Evolutionary conservation across 2,888 invertebrate species (phyloP).

Genomic region (Argyresthia goedartella): DNA sequence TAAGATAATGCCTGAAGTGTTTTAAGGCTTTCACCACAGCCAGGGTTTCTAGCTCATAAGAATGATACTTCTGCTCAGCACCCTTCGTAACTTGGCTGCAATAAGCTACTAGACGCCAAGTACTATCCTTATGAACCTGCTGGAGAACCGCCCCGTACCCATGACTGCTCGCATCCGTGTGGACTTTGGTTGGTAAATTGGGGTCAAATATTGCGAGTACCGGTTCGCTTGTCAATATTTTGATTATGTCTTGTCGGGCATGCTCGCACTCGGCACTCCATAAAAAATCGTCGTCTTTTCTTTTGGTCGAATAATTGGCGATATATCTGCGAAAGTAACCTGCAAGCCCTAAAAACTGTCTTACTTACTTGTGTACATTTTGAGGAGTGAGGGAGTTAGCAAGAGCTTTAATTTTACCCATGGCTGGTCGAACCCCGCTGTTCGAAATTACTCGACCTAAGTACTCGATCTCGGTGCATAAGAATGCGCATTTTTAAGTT

Average conservation of each 20-base stretch:
- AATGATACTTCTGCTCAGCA: conserved; percentile 1
- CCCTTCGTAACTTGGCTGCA: neutral
- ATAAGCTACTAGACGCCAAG: neutral
- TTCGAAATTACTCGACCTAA: conserved; percentile 8
- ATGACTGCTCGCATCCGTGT: conserved; percentile 8
- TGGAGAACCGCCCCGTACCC: neutral
- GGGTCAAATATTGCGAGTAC: conserved; percentile 17
- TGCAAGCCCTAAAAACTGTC: conserved; percentile 3
- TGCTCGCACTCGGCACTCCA: neutral
- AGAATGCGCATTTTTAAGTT: conserved; percentile 2
- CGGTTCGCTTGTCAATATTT: neutral
- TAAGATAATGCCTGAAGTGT: conserved; percentile 2
- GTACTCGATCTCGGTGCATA: neutral
- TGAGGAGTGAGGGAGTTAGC: conserved; percentile 5
- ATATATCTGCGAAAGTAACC: conserved; percentile 4
- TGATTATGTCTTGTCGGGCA: neutral
- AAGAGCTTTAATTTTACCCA: conserved; percentile 10
- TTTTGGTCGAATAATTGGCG: neutral
- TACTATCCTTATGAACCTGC: neutral
- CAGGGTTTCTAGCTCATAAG: conserved; percentile 2
- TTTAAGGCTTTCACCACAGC: conserved; percentile 5
- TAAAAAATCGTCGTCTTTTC: neutral
- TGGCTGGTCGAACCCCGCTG: conserved; percentile 14
- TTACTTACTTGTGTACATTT: conserved; percentile 4
- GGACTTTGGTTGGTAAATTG: conserved; percentile 12